Evolutionary conservation across 1,140 invertebrate species (phyloP), one percentile per base, ranked within the genome.

Genomic region (Drosophila watanabei): DNA sequence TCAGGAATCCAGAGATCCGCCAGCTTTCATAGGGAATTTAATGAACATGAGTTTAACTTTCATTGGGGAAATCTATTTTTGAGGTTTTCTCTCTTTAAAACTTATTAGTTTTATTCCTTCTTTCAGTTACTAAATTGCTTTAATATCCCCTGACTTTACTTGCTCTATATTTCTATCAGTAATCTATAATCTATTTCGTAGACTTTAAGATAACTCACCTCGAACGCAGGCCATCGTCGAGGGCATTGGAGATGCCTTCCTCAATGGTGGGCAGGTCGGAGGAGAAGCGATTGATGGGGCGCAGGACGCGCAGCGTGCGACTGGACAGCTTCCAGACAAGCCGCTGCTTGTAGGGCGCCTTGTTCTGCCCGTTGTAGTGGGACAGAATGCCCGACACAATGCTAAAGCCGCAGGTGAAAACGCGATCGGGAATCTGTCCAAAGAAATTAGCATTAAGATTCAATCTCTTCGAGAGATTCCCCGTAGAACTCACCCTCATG

Each of bases 211-310:
- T 24, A 24, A 24, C 91, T 81, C 49, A 93, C 92, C 92, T 93
- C 39, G 92, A 93, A 73, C 92, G 85, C 73, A 91, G 83, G 75
- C 92, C 89, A 56, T 93, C 92, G 72, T 92, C 91, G 46, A 92
- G 75, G 52, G 87, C 79, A 69, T 93, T 93, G 64, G 92, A 77
- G 56, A 92, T 93, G 61, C 92, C 92, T 92, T 97, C 96, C 86
- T 96, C 95, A 85, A 97, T 97, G 77, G 95, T 96, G 52, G 96
- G 96, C 80, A 97, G 93, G 51, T 95, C 94, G 9, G 95, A 95
- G 30, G 94, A 96, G 59, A 97, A 95, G 76, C 95, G 96, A 89
- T 96, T 96, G 58, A 96, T 97, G 4, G 96, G 96, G 59, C 96
- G 95, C 69, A 96, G 93, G 72, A 96, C 94, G 82, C 96, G 94